Base-by-base conservation (phyloP, 2,888 invertebrate species). In the Agrypnus murinus region DNA sequence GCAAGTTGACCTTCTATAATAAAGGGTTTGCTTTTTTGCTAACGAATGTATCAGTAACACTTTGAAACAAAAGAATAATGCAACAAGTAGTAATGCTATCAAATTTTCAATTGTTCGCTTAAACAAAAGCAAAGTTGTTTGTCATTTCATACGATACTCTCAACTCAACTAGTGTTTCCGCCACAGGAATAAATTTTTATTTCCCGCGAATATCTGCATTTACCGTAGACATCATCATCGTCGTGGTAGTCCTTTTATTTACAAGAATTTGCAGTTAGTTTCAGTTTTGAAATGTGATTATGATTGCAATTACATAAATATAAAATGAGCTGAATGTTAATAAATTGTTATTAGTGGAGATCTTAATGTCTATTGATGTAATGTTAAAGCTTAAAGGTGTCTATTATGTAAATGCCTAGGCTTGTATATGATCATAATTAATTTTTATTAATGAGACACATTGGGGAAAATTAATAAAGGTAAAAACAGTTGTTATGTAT, bases 11-110 rank as follows among this genome's bases (percentile, higher is more conserved):
- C 40, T 14, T 43, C 40, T 43, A 14, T 43, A 43, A n/a, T 17
- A 45, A 45, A 45, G 43, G n/a, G 19, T 25, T 25, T 10, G 9
- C 25, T 48, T 48, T 48, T 6, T 2, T 25, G 3, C n/a, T 14
- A 45, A 43, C 40, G 10, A n/a, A 45, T 12, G 73, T 80, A 78
- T 78, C 78, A 71, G 77, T 80, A 77, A 77, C 80, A 75, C 17
- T 72, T n/a, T 73, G 57, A 74, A 73, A 76, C 73, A 73, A 76
- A 67, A 25, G 65, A 58, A 45, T 66, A 71, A 70, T 74, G 71
- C 74, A 75, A 75, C 72, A 72, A 65, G 78, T 81, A n/a, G n/a
- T n/a, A n/a, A n/a, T n/a, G n/a, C n/a, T n/a, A 79, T 81, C 79
- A 72, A 69, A 74, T 81, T 78, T 67, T 76, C 77, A 76, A 80